Conservation (phyloP, 53 echinoderm and acorn worm genomes). For the Antedon mediterranea region DNA sequence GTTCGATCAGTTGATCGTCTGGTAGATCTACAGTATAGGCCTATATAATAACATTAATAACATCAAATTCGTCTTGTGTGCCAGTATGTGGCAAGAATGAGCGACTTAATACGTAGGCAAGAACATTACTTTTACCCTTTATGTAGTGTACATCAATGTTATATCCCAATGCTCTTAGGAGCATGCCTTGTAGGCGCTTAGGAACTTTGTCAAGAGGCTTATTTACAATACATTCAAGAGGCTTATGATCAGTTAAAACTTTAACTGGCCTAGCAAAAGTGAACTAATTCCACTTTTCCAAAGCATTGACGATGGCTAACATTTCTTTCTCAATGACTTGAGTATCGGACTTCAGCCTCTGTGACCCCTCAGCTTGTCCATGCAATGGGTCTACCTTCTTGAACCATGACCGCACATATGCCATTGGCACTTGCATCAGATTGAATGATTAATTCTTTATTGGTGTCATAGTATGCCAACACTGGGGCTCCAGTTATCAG, state of each 20-base stretch:
- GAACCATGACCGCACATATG: slow-evolving; percentile 26
- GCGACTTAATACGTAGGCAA: no score
- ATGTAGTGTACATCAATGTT: no score
- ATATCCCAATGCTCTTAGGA: no score
- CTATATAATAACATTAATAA: no score
- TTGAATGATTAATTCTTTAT: slow-evolving; percentile 7
- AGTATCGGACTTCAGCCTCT: slow-evolving; percentile 31
- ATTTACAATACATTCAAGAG: slow-evolving; percentile 19
- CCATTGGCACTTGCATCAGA: slow-evolving; percentile 38
- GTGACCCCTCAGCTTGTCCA: slow-evolving; percentile 34
- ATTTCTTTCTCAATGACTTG: slow-evolving; percentile 43
- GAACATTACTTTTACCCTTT: no score
- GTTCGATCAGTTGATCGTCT: no score
- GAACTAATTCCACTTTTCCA: slow-evolving; percentile 51
- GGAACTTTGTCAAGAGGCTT: slow-evolving; percentile 32
- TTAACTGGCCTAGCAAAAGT: slow-evolving; percentile 37
- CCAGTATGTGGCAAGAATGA: no score
- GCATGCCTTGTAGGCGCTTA: slow-evolving; percentile 24
- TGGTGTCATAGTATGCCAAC: slow-evolving; percentile 22
- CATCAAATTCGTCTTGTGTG: no score
- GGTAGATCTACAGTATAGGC: no score
- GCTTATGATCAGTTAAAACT: slow-evolving; percentile 35
- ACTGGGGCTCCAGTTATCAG: slow-evolving; percentile 23
- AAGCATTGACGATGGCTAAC: slow-evolving; percentile 37
- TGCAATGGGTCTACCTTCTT: slow-evolving; percentile 41